phyloP scores from a whole-genome alignment of 2,888 invertebrate genomes.

The Diaperis boleti region DNA sequence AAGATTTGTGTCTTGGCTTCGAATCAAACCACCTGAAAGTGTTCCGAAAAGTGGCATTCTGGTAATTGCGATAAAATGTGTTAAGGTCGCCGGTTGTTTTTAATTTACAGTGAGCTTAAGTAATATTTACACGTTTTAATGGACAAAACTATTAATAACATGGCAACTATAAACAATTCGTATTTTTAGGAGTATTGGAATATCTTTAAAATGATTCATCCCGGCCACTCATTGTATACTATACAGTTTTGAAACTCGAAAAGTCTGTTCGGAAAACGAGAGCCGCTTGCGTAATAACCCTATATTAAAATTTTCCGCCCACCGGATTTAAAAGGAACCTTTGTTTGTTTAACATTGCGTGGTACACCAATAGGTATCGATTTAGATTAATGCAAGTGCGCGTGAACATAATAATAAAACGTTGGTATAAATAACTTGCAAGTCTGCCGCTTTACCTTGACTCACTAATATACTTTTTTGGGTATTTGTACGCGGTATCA shows the following conservation, averaged over 20 bases:
- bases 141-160: slow-evolving; percentile 46
- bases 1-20: background rate
- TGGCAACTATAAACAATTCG: slow-evolving; percentile 42
- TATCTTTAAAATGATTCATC: slow-evolving; percentile 43
- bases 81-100: slow-evolving; percentile 43
- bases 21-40: slow-evolving; percentile 2
- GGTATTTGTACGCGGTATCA: slow-evolving; percentile 33
- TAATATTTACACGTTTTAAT: slow-evolving; percentile 45
- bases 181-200: slow-evolving; percentile 44
- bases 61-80: slow-evolving; percentile 22
- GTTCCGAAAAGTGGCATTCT: background rate
- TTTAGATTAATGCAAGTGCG: slow-evolving; percentile 44
- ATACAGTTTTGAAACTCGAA: slow-evolving; percentile 11
- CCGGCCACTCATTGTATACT: slow-evolving; percentile 33
- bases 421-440: slow-evolving; percentile 42
- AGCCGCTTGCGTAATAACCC: slow-evolving; percentile 36
- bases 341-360: slow-evolving; percentile 43
- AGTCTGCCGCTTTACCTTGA: slow-evolving; percentile 43
- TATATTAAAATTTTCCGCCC: slow-evolving; percentile 40
- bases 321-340: slow-evolving; percentile 31
- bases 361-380: slow-evolving; percentile 43
- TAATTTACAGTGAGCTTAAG: slow-evolving; percentile 39
- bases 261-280: slow-evolving; percentile 33
- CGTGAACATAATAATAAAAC: slow-evolving; percentile 44
- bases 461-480: slow-evolving; percentile 43